Conservation (phyloP, 2,113 vertebrate species). For the Anolis carolinensis region DNA sequence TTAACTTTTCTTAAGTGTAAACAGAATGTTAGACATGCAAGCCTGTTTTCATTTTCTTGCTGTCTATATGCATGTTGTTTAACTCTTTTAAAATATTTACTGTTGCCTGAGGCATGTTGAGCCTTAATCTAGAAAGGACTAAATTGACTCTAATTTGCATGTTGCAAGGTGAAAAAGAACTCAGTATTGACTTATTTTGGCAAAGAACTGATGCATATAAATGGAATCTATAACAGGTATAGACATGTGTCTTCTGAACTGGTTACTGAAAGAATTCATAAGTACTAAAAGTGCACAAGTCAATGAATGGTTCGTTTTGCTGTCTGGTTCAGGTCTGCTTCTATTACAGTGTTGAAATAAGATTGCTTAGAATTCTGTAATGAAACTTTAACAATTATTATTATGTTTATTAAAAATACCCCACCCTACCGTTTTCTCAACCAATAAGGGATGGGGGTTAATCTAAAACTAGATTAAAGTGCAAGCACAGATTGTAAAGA, state of each 20-base stretch:
- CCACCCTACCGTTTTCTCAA: conserved; percentile 50
- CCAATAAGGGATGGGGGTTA: conserved; percentile 28
- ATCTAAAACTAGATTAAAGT: conserved; percentile 58
- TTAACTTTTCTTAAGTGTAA: neutral
- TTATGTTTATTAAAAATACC: conserved; percentile 3
- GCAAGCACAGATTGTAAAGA: conserved; percentile 53
- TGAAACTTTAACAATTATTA: conserved; percentile 46
- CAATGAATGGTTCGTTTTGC: conserved; percentile 69
- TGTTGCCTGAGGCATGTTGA: neutral
- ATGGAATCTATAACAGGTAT: conserved; percentile 72
- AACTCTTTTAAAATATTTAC: conserved; percentile 15
- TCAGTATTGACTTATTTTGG: conserved; percentile 59
- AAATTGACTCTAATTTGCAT: conserved; percentile 66
- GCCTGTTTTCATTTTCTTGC: neutral
- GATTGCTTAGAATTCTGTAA: conserved; percentile 63
- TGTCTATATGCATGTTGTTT: neutral
- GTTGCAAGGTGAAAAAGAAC: conserved; percentile 74
- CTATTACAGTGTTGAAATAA: conserved; percentile 64
- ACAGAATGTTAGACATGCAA: neutral
- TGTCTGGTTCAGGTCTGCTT: conserved; percentile 71
- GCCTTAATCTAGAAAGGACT: conserved; percentile 46
- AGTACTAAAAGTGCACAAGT: conserved; percentile 58
- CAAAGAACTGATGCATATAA: conserved; percentile 67
- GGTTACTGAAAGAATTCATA: conserved; percentile 63
- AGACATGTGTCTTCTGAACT: conserved; percentile 72